Percentiles rank a stretch among this genome's conserved stretches.
These are phyloP conservation scores for Neogobius melanostomus DNA, from an alignment of 2,113 vertebrate species.

Conservation along the genomic window DNA sequence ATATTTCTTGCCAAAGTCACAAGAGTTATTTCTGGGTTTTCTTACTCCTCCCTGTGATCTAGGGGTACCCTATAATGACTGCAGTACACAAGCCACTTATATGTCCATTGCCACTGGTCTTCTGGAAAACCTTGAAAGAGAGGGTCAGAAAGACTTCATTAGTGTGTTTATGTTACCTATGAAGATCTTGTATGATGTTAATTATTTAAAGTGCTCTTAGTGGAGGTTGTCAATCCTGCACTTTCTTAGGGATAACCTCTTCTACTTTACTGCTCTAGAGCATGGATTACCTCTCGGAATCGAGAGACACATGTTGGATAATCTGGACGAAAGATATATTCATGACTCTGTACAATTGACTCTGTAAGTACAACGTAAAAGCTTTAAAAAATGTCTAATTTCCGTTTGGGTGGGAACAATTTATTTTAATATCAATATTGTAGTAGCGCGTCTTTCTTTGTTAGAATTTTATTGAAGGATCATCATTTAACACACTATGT, in stretches of 20 bases:
- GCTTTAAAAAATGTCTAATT: background rate
- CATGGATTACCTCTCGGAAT: background rate
- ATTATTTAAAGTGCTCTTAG: background rate
- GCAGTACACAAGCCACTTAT: conserved; percentile 68
- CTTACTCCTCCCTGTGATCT: conserved; percentile 34
- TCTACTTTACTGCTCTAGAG: conserved; percentile 1
- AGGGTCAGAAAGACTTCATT: background rate
- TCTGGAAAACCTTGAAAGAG: conserved; percentile 84
- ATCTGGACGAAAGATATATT: conserved; percentile 5
- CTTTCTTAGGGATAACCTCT: background rate
- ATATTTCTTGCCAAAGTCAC: conserved; percentile 33
- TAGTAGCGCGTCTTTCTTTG: background rate
- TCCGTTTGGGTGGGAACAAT: background rate
- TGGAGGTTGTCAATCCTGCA: background rate
- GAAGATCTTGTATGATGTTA: background rate
- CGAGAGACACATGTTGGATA: background rate
- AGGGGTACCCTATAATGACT: conserved; percentile 42
- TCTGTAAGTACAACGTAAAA: background rate
- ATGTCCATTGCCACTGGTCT: conserved; percentile 83
- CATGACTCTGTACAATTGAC: background rate
- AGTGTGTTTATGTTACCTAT: background rate
- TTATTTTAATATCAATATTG: background rate
- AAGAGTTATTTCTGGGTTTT: conserved; percentile 29
- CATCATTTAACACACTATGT: background rate
- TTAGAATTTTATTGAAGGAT: background rate